Evolutionary conservation across 1,140 invertebrate species (phyloP), one percentile per base, ranked within the genome.

Genomic region (Lysiphlebus fabarum): DNA sequence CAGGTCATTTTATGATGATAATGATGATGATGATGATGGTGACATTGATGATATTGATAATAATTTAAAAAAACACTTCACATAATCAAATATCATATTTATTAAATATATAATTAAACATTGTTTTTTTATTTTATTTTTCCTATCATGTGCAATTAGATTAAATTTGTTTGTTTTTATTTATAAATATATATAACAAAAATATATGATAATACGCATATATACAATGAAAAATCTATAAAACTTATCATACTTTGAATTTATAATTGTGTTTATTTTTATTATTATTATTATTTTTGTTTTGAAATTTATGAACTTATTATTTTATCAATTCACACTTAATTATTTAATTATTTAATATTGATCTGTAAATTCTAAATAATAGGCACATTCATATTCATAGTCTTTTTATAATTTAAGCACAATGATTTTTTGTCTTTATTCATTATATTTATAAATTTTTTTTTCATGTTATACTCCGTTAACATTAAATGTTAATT

Each of bases 171-270:
- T 66, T 55, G 14, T 62, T 65, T 59, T 65, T 65, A 60, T 68
- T 64, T 67, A 69, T 69, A 72, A 71, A 72, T 72, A 72, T 61
- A 72, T 61, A 70, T 69, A 65, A 69, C 61, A 72, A 70, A 74
- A 71, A 70, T 70, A 72, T 69, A 70, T 59, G 59, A 66, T 65
- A 63, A 63, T 69, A 65, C 64, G 60, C 62, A 50, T 76, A 76
- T 76, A 51, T 76, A 76, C 75, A 77, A 68, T 71, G 69, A 63
- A 72, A 67, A 62, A 74, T 70, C 70, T 73, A 68, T 73, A 69
- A 70, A 70, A 73, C 53, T 62, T 70, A 72, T 56, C 64, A 71
- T 68, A 65, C 56, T 58, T 54, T 51, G 34, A 51, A 51, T 36
- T 36, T 51, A 26, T 36, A 51, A n/a, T n/a, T n/a, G n/a, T n/a